phyloP scores from a whole-genome alignment of 2,113 vertebrate species.

The Camarhynchus parvulus region DNA sequence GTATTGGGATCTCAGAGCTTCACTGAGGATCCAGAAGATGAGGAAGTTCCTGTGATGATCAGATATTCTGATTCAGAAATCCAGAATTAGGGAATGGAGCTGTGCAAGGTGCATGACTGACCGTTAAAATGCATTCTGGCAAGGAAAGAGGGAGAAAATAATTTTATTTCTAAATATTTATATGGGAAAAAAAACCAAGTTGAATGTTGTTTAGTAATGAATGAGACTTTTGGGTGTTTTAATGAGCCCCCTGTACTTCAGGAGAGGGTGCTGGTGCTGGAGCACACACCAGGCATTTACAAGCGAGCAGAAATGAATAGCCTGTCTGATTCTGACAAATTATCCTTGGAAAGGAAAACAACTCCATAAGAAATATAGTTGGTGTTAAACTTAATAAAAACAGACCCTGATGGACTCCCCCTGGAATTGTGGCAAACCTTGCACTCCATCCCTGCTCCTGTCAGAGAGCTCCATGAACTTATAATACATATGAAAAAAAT shows the following conservation, averaged over 20 bases:
- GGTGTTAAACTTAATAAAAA: slow-evolving; percentile 71
- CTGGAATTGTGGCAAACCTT: slow-evolving; percentile 50
- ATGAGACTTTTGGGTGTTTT: slow-evolving; percentile 19
- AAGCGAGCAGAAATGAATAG: slow-evolving; percentile 44
- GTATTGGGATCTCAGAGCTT: not conserved
- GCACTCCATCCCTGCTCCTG: slow-evolving; percentile 17
- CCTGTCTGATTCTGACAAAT: slow-evolving; percentile 73
- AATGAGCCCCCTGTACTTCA: not conserved
- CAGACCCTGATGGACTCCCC: slow-evolving; percentile 57
- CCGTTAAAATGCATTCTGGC: not conserved
- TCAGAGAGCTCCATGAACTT: slow-evolving; percentile 26
- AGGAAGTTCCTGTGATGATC: not conserved
- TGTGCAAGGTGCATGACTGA: not conserved
- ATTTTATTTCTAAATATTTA: not conserved
- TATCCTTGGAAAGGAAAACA: slow-evolving; percentile 70
- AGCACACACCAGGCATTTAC: slow-evolving; percentile 42
- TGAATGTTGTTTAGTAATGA: not conserved
- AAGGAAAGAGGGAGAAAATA: not conserved
- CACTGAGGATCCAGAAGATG: not conserved
- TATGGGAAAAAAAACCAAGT: rapidly evolving
- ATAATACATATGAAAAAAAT: not conserved
- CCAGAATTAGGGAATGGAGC: not conserved
- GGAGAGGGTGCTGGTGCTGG: slow-evolving; percentile 31
- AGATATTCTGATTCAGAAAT: not conserved
- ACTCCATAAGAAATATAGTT: slow-evolving; percentile 70